A percentile compares a stretch with the other conserved stretches of the same genome.
phyloP scores from a whole-genome alignment of 2,113 vertebrate species.

The Pheucticus melanocephalus region DNA sequence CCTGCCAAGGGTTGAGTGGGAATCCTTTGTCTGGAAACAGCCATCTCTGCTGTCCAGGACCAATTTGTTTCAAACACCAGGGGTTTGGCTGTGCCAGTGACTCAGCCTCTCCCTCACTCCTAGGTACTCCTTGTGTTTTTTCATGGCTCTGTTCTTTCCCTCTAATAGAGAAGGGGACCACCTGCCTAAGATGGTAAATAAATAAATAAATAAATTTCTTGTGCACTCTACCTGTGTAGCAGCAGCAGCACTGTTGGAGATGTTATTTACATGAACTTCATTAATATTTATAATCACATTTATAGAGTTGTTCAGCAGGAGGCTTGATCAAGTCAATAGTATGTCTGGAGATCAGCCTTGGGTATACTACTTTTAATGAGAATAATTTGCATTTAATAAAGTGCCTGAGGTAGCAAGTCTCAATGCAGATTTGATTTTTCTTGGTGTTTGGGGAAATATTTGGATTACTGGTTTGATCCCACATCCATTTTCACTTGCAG shows the following conservation, averaged over 20 bases:
- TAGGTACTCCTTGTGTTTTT: background rate
- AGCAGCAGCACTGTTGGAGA: slow-evolving; percentile 34
- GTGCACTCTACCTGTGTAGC: background rate
- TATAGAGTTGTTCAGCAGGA: slow-evolving; percentile 60
- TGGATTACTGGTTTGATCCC: background rate
- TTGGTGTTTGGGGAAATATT: background rate
- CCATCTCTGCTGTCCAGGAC: background rate
- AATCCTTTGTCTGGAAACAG: background rate
- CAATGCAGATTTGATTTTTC: background rate
- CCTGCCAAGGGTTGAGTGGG: background rate
- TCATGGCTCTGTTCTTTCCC: background rate
- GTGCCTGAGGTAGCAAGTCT: background rate
- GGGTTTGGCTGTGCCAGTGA: background rate
- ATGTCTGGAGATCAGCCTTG: slow-evolving; percentile 24
- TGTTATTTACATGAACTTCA: slow-evolving; percentile 61
- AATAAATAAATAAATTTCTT: background rate
- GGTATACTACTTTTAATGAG: slow-evolving; percentile 27
- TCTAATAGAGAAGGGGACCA: background rate
- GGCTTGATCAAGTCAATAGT: slow-evolving; percentile 58
- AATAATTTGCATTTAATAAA: slow-evolving; percentile 46
- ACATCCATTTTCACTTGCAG: background rate
- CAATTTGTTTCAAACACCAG: background rate
- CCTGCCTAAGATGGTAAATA: background rate
- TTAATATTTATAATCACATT: slow-evolving; percentile 68
- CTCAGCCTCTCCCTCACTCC: background rate